These are phyloP conservation scores for Aphelenchoides avenae DNA, from an alignment of 1,140 invertebrate species.

Conservation along the genomic window DNA sequence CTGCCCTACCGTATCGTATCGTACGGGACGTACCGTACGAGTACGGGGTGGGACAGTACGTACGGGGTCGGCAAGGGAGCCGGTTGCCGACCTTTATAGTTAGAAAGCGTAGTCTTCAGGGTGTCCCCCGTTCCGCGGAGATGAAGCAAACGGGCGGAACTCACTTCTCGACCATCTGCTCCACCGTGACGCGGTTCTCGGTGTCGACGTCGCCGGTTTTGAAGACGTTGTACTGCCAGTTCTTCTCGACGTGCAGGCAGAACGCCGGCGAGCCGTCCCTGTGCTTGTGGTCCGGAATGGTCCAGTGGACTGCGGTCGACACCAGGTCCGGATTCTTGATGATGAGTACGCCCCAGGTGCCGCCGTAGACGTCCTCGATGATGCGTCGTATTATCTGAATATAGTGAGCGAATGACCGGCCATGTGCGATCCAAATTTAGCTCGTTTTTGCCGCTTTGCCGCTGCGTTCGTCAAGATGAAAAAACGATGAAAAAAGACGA, in stretches of 20 bases:
- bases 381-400: conserved; percentile 54
- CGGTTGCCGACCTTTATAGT: no score
- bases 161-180: conserved; percentile 42
- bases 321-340: conserved; percentile 46
- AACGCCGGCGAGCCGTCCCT: conserved; percentile 52
- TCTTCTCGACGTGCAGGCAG: conserved; percentile 45
- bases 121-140: no score
- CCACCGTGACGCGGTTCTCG: conserved; percentile 46
- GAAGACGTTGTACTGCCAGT: conserved; percentile 59
- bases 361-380: conserved; percentile 57
- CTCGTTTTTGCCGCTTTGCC: no score
- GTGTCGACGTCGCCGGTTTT: conserved; percentile 53
- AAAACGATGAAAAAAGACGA: background rate
- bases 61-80: no score
- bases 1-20: no score
- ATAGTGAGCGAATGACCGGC: background rate
- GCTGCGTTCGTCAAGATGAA: no score
- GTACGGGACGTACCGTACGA: no score
- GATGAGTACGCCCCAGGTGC: conserved; percentile 56
- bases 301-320: conserved; percentile 52
- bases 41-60: no score
- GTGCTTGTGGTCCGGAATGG: conserved; percentile 55
- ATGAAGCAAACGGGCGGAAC: no score
- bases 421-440: no score
- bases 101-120: no score